These are phyloP conservation scores for Tursiops truncatus DNA, from an alignment of 2,113 vertebrate species.

Conservation along the genomic window DNA sequence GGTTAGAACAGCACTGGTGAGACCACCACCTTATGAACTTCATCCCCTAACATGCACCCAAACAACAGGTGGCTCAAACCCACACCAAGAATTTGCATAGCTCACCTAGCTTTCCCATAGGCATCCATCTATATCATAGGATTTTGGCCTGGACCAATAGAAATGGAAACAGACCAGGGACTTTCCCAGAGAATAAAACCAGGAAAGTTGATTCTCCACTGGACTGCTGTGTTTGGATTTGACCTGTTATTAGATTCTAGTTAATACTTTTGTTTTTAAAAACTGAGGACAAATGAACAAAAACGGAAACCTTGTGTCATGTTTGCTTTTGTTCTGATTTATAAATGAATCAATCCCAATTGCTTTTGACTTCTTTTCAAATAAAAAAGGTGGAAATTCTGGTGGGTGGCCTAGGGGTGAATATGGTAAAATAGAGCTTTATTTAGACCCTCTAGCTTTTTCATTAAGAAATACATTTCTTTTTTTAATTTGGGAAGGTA, in stretches of 20 bases:
- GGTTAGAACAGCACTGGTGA: background rate
- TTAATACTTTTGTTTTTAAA: slow-evolving; percentile 64
- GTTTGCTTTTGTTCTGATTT: slow-evolving; percentile 65
- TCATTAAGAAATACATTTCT: slow-evolving; percentile 49
- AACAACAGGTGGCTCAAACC: background rate
- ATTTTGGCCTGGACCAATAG: background rate
- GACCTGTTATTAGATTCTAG: slow-evolving; percentile 65
- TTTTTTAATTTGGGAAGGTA: slow-evolving; percentile 36
- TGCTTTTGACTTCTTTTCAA: slow-evolving; percentile 30
- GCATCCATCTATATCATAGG: background rate
- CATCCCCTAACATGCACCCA: background rate
- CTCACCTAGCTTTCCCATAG: background rate
- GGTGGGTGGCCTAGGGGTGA: background rate
- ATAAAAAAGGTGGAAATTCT: slow-evolving; percentile 48
- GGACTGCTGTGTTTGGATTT: slow-evolving; percentile 65
- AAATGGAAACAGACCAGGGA: background rate
- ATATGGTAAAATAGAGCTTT: background rate
- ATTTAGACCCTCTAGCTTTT: slow-evolving; percentile 40
- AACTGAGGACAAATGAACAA: slow-evolving; percentile 72
- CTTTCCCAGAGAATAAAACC: slow-evolving; percentile 32
- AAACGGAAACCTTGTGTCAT: slow-evolving; percentile 50
- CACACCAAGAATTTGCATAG: background rate
- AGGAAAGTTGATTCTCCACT: background rate
- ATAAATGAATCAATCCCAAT: slow-evolving; percentile 37
- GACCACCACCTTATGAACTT: background rate